These are phyloP conservation scores for Rhodophaea formosa DNA, from an alignment of 2,888 invertebrate species.

Conservation along the genomic window DNA sequence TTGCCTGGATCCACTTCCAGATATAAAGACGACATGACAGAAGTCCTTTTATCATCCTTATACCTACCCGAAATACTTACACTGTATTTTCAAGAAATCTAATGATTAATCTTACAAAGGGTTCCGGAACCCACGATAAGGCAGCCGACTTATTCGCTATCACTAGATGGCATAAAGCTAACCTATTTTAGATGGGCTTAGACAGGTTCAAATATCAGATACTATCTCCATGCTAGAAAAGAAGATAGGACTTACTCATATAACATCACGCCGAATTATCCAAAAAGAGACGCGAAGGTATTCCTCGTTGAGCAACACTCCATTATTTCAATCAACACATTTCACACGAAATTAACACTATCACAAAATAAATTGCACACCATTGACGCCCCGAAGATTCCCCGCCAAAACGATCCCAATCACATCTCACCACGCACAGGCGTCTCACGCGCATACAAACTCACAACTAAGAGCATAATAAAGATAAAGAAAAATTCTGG, in stretches of 20 bases:
- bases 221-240: no score
- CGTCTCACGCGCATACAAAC: conserved; percentile 51
- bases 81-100: no score
- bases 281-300: conserved; percentile 41
- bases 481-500: conserved; percentile 48
- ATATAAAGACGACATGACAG: no score
- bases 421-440: conserved; percentile 44
- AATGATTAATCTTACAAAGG: no score
- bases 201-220: no score
- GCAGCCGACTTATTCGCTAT: no score
- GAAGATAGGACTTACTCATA: conserved; percentile 54
- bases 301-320: conserved; percentile 38
- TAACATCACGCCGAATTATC: conserved; percentile 67
- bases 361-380: conserved; percentile 32
- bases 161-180: no score
- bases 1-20: no score
- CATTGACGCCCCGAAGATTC: conserved; percentile 33
- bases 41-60: no score
- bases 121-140: no score
- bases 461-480: conserved; percentile 52
- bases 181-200: no score
- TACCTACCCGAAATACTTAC: no score
- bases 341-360: conserved; percentile 35
- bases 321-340: conserved; percentile 52
- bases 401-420: conserved; percentile 61